phyloP scores from a whole-genome alignment of 2,113 vertebrate species.

The Syngnathus typhle region DNA sequence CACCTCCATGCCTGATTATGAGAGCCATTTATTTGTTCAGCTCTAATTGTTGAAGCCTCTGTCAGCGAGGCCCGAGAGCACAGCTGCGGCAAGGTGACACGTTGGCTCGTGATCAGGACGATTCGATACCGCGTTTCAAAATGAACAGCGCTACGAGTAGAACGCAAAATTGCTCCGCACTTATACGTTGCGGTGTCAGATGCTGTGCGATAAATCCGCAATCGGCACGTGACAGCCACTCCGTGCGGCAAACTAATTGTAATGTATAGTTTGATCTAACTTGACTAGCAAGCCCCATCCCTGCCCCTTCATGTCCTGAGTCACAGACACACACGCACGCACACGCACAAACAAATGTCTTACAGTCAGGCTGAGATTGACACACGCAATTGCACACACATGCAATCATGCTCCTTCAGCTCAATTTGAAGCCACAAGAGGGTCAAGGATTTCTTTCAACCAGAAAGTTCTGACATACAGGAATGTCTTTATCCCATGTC shows the following conservation, averaged over 20 bases:
- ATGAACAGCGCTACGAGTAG: background rate
- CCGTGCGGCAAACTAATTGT: slow-evolving; percentile 18
- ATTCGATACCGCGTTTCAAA: slow-evolving; percentile 25
- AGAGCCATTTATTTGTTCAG: slow-evolving; percentile 65
- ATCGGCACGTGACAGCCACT: slow-evolving; percentile 16
- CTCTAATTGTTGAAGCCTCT: slow-evolving; percentile 62
- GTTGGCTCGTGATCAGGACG: slow-evolving; percentile 29
- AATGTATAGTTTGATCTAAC: slow-evolving; percentile 28
- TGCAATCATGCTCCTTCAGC: slow-evolving; percentile 56
- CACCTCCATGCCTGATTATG: slow-evolving; percentile 30
- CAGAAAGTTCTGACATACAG: slow-evolving; percentile 74
- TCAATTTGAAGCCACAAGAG: slow-evolving; percentile 63
- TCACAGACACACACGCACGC: background rate
- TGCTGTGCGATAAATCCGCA: slow-evolving; percentile 20
- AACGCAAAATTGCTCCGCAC: slow-evolving; percentile 5
- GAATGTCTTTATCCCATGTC: slow-evolving; percentile 78
- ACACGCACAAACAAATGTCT: slow-evolving; percentile 38
- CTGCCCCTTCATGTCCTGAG: background rate
- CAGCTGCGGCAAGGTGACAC: slow-evolving; percentile 52
- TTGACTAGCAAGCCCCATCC: slow-evolving; percentile 21
- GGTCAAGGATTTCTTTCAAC: slow-evolving; percentile 68
- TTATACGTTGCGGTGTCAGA: slow-evolving; percentile 12
- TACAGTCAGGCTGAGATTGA: slow-evolving; percentile 59
- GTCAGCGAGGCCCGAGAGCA: slow-evolving; percentile 38
- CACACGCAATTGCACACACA: slow-evolving; percentile 72